Conservation (phyloP, 2,113 vertebrate genomes). For the Callochromis pleurospilus region DNA sequence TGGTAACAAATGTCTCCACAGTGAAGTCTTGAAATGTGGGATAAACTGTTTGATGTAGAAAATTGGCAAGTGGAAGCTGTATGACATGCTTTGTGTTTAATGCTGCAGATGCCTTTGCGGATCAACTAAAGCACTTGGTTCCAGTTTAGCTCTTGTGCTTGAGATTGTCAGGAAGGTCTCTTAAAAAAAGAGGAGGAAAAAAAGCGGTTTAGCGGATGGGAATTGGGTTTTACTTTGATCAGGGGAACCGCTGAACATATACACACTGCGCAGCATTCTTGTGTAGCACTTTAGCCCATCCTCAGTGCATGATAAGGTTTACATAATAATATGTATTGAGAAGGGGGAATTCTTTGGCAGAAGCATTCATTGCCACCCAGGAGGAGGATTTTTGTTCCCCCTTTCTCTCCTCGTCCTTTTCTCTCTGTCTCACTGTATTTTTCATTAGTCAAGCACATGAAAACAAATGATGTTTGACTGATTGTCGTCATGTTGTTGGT, state of each 20-base stretch:
- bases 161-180: slow-evolving; percentile 41
- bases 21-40: slow-evolving; percentile 5
- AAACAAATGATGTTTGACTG: slow-evolving; percentile 5
- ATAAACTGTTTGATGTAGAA: slow-evolving; percentile 35
- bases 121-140: slow-evolving; percentile 52
- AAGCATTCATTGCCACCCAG: slow-evolving; percentile 49
- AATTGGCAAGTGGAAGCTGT: slow-evolving; percentile 43
- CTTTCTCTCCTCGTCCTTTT: slow-evolving; percentile 2
- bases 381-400: slow-evolving; percentile 32
- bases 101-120: slow-evolving; percentile 35
- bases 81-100: slow-evolving; percentile 41
- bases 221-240: slow-evolving; percentile 65
- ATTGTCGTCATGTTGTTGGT: background rate
- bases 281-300: slow-evolving; percentile 43
- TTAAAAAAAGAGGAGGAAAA: background rate
- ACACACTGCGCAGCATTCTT: slow-evolving; percentile 31
- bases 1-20: slow-evolving; percentile 26
- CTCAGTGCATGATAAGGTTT: slow-evolving; percentile 52
- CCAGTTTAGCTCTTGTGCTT: slow-evolving; percentile 43
- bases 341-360: slow-evolving; percentile 51
- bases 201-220: slow-evolving; percentile 33
- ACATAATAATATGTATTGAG: slow-evolving; percentile 56
- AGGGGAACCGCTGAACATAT: slow-evolving; percentile 35
- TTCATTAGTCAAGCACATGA: slow-evolving; percentile 10
- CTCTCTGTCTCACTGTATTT: slow-evolving; percentile 5